Evolutionary conservation across 2,888 invertebrate species (phyloP), one percentile per base, ranked within the genome.

Genomic region (Volucella bombylans): DNA sequence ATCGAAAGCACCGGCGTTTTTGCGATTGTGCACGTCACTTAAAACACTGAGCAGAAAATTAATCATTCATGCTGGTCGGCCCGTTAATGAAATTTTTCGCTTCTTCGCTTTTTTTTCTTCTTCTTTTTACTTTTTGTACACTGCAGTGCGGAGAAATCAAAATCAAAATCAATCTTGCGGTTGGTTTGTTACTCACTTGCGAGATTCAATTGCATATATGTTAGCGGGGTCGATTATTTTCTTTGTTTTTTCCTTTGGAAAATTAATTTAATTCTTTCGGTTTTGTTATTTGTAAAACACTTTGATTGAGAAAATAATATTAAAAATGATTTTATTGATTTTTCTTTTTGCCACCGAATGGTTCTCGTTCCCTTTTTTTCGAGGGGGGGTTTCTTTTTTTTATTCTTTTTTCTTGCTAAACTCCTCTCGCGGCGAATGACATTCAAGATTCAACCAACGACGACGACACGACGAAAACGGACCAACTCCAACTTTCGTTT

Each of bases 401-500:
- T 31, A 31, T 31, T 73, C 43, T 67, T 65, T 47, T 67, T 59
- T 59, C 64, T 69, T 76, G 61, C 72, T 68, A 72, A 59, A 72
- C 80, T 85, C 72, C 71, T 77, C 72, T 85, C 85, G 80, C 80
- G 81, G 81, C 85, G 85, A 85, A 77, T 76, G 80, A 85, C 55
- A 83, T 79, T 71, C 79, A 79, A 85, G 50, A 83, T 79, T 71
- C 79, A 79, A 79, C 79, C 73, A 71, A 76, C 83, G 59, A 68
- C 77, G 68, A 85, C 79, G 72, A 80, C 31, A 31, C 72, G 45
- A 72, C 76, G 71, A 85, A 76, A 85, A 47, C 76, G 67, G 61
- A 85, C 85, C 71, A 85, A 85, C 80, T 85, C 80, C 71, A 72
- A 85, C 72, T 85, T 81, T 85, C 81, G 67, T 65, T 81, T 78